Conservation (phyloP, 2,797 vertebrate species). For the Leptodactylus fallax region DNA sequence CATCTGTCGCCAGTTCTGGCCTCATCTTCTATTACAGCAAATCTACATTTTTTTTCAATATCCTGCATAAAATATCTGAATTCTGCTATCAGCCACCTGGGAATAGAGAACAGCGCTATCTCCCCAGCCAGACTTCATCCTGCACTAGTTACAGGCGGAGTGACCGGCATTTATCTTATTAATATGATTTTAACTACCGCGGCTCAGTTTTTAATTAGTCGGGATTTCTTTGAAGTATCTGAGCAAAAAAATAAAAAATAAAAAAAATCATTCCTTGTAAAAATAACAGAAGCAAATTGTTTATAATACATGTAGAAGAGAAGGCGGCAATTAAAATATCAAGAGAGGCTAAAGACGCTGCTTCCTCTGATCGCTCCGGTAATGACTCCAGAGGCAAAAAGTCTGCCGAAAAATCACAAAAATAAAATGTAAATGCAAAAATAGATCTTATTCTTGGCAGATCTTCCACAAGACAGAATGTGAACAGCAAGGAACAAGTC, state of each 20-base stretch:
- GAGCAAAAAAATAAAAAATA: neutral
- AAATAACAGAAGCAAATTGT: conserved; percentile 40
- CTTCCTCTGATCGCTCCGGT: neutral
- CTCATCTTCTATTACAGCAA: neutral
- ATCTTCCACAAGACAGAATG: neutral
- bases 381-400: conserved; percentile 20
- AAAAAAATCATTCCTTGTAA: conserved; percentile 25
- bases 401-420: neutral
- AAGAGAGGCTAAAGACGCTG: neutral
- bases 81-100: neutral
- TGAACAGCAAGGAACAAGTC: neutral
- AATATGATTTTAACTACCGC: neutral
- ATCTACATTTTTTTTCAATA: neutral
- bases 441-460: neutral
- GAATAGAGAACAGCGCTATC: conserved; percentile 7
- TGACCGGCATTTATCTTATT: conserved; percentile 28
- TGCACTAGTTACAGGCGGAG: conserved; percentile 1
- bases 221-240: conserved; percentile 21
- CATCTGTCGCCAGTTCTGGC: neutral
- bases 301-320: conserved; percentile 20
- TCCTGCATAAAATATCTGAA: neutral
- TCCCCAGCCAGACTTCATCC: conserved; percentile 4
- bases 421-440: neutral
- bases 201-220: conserved; percentile 9
- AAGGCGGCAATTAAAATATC: conserved; percentile 19